These are phyloP conservation scores for Micromesistius poutassou DNA, from an alignment of 2,797 vertebrate species.

Conservation along the genomic window DNA sequence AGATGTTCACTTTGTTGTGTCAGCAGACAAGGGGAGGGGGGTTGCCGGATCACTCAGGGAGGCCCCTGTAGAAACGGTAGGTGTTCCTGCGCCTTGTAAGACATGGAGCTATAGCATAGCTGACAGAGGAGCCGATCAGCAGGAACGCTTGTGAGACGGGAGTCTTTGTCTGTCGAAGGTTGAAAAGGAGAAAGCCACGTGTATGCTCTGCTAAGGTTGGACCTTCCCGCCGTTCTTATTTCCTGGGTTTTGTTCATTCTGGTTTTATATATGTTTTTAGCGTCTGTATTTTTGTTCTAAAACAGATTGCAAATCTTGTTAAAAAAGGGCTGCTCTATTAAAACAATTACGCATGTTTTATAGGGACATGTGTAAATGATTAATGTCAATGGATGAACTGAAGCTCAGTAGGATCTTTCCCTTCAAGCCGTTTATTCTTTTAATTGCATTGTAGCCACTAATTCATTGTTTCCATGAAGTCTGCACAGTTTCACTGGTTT, in stretches of 20 bases:
- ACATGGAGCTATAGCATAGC: constrained; percentile 31
- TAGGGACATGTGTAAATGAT: too few species aligned
- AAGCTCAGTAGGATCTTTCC: not conserved
- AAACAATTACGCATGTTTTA: too few species aligned
- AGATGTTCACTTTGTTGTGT: constrained; percentile 58
- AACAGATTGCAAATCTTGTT: too few species aligned
- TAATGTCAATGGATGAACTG: too few species aligned
- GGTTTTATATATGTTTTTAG: not conserved
- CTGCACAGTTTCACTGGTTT: not conserved
- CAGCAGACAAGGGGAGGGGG: constrained; percentile 54
- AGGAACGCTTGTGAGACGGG: constrained; percentile 10
- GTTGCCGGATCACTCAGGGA: not conserved
- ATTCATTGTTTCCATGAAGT: not conserved
- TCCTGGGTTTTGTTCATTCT: not conserved
- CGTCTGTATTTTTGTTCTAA: not conserved
- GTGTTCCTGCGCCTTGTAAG: constrained; percentile 20
- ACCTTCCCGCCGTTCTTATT: not conserved
- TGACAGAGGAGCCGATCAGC: constrained; percentile 36
- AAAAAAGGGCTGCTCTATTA: too few species aligned
- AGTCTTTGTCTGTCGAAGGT: constrained; percentile 9
- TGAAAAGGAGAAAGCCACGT: constrained; percentile 19
- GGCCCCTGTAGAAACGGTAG: not conserved
- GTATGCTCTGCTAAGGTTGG: not conserved
- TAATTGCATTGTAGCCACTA: not conserved
- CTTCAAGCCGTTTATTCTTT: too few species aligned